Percentiles rank a stretch among this genome's conserved stretches.
Evolutionary conservation across 1,140 invertebrate genomes (phyloP).

Genomic region (Gerris buenoi): DNA sequence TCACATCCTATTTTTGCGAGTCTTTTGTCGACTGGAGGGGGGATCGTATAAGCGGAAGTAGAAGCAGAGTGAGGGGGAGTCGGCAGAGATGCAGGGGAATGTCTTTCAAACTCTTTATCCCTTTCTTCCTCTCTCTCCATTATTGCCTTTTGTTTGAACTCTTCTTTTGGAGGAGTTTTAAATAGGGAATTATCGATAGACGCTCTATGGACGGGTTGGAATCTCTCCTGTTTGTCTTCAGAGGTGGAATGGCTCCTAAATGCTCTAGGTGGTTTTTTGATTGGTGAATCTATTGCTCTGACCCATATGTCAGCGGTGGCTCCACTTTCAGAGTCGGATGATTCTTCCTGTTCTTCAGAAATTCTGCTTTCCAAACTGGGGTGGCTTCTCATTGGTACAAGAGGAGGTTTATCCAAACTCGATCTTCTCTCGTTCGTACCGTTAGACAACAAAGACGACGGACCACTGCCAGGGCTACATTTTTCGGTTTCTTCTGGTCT

Average conservation of each 20-base stretch:
- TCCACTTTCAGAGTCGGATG: slow-evolving; percentile 20
- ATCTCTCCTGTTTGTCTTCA: slow-evolving; percentile 8
- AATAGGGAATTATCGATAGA: slow-evolving; percentile 13
- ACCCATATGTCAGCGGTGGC: slow-evolving; percentile 26
- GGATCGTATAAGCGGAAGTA: neutral
- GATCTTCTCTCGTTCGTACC: neutral
- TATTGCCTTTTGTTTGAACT: slow-evolving; percentile 6
- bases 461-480: neutral
- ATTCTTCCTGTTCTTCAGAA: slow-evolving; percentile 14
- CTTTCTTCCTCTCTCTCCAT: slow-evolving; percentile 8
- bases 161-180: slow-evolving; percentile 1
- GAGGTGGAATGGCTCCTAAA: slow-evolving; percentile 9
- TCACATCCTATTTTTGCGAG: slow-evolving; percentile 14
- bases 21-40: slow-evolving; percentile 10
- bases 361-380: slow-evolving; percentile 3
- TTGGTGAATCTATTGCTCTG: slow-evolving; percentile 23
- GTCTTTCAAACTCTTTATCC: slow-evolving; percentile 1
- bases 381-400: neutral
- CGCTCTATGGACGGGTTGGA: slow-evolving; percentile 2
- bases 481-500: neutral
- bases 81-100: neutral
- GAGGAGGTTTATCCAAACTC: neutral
- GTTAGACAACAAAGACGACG: neutral
- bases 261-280: slow-evolving; percentile 16
- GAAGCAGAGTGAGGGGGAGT: neutral